These are phyloP conservation scores for Macrochelys suwanniensis DNA, from an alignment of 2,797 vertebrate genomes.

Conservation along the genomic window DNA sequence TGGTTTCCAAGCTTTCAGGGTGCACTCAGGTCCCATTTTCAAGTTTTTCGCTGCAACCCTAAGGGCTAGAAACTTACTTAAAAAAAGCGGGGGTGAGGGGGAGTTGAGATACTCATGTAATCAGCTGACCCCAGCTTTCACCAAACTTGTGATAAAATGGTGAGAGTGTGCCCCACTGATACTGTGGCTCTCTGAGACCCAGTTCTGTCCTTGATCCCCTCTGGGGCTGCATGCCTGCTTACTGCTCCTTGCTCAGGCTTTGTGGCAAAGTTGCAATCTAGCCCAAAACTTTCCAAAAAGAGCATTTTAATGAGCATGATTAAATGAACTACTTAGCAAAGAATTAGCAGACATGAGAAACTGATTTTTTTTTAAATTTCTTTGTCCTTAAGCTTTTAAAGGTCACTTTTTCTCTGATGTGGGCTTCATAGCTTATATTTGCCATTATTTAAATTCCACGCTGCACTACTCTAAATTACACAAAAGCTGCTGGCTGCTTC, in stretches of 20 bases:
- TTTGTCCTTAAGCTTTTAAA: neutral
- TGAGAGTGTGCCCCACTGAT: neutral
- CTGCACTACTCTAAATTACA: neutral
- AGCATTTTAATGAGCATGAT: neutral
- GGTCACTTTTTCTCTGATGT: neutral
- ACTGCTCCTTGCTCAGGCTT: neutral
- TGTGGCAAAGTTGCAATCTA: neutral
- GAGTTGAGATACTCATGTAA: neutral
- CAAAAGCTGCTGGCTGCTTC: neutral
- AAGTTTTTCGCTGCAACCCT: neutral
- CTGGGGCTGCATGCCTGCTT: neutral
- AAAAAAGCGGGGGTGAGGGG: rapidly evolving
- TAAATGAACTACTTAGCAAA: neutral
- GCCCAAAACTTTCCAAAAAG: neutral
- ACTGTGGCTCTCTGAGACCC: neutral
- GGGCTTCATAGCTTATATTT: neutral
- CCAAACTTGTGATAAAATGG: neutral
- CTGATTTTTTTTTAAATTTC: neutral
- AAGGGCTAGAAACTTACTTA: neutral
- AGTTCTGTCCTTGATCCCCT: neutral
- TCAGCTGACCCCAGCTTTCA: neutral
- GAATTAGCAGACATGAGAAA: neutral
- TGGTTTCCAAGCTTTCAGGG: neutral
- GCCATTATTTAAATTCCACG: neutral
- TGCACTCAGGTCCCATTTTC: neutral